These are phyloP conservation scores for Sycophila texana DNA, from an alignment of 2,888 invertebrate genomes.

Conservation along the genomic window DNA sequence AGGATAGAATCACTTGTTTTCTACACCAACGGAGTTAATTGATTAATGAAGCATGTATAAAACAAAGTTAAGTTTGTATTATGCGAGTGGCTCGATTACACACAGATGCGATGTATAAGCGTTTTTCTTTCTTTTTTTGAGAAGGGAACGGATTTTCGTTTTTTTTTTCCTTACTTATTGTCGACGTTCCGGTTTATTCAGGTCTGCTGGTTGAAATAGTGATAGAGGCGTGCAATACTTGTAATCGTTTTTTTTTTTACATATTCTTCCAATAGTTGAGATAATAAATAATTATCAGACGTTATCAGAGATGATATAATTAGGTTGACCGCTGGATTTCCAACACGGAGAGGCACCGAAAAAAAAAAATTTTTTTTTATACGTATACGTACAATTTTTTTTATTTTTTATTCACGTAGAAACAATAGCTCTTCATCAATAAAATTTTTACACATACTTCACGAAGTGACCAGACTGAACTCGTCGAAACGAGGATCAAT, in stretches of 20 bases:
- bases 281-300: conserved; percentile 40
- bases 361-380: too few species aligned
- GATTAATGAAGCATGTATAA: conserved; percentile 40
- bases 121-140: conserved; percentile 29
- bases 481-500: too few species aligned
- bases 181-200: conserved; percentile 48
- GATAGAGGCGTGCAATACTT: conserved; percentile 58
- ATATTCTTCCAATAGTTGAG: conserved; percentile 48
- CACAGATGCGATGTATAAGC: conserved; percentile 38
- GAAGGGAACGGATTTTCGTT: conserved; percentile 31
- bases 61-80: conserved; percentile 53
- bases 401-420: too few species aligned
- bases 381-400: too few species aligned
- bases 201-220: conserved; percentile 54
- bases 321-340: conserved; percentile 22
- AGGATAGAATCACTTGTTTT: conserved; percentile 53
- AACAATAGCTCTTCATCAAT: too few species aligned
- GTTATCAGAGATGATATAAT: conserved; percentile 19
- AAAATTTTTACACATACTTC: too few species aligned
- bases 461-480: too few species aligned
- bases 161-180: conserved; percentile 35
- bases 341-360: conserved; percentile 27
- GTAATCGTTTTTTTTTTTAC: conserved; percentile 38
- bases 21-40: conserved; percentile 33
- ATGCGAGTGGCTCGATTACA: conserved; percentile 32